Evolutionary conservation across 1,140 invertebrate genomes (phyloP).

Genomic region (Samia ricini): DNA sequence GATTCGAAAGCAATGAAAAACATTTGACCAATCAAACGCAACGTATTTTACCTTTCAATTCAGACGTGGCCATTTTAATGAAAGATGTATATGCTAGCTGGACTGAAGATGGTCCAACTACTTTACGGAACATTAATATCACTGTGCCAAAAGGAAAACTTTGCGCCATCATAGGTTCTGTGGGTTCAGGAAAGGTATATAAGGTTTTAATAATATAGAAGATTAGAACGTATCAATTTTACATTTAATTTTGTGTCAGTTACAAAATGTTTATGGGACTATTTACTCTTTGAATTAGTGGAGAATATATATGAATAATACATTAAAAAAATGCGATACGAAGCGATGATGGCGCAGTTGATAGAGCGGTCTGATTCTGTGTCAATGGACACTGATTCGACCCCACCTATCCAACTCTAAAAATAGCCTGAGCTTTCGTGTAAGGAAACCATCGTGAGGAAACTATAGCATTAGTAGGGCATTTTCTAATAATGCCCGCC

Average conservation of each 20-base stretch:
- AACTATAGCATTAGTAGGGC: too few relatives aligned
- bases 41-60: conserved; percentile 29
- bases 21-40: conserved; percentile 38
- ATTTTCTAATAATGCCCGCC: too few relatives aligned
- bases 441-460: too few relatives aligned
- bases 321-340: too few relatives aligned
- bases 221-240: not conserved
- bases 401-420: too few relatives aligned
- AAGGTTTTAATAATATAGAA: not conserved
- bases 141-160: conserved; percentile 84
- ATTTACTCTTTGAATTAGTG: too few relatives aligned
- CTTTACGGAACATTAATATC: conserved; percentile 81
- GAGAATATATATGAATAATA: too few relatives aligned
- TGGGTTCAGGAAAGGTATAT: conserved; percentile 87
- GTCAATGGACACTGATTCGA: too few relatives aligned
- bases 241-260: not conserved
- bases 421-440: too few relatives aligned
- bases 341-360: too few relatives aligned
- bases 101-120: conserved; percentile 71
- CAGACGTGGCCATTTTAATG: conserved; percentile 56
- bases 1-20: conserved; percentile 64
- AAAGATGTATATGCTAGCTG: conserved; percentile 79
- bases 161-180: conserved; percentile 87
- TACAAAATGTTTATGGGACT: too few relatives aligned
- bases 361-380: too few relatives aligned